phyloP scores from a whole-genome alignment of 2,113 vertebrate species.

The Lethenteron reissneri region DNA sequence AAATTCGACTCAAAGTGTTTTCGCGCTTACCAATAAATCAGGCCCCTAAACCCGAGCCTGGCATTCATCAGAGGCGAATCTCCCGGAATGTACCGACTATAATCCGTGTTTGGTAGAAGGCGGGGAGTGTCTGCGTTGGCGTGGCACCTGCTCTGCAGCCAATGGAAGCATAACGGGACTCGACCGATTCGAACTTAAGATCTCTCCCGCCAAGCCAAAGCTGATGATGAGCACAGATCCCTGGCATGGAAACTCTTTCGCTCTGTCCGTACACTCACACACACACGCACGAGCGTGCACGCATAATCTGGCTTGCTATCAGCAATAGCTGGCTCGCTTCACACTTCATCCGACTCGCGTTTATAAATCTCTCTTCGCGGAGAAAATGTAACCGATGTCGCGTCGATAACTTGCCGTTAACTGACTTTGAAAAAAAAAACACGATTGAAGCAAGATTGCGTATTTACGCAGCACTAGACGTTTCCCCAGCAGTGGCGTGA shows the following conservation, averaged over 20 bases:
- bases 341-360: background rate
- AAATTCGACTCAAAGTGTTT: too few relatives aligned
- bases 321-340: background rate
- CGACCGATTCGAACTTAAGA: too few relatives aligned
- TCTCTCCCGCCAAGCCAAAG: too few relatives aligned
- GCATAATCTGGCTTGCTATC: background rate
- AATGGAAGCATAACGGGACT: too few relatives aligned
- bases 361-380: background rate
- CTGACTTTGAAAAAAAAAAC: background rate
- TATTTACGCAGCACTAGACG: conserved; percentile 3
- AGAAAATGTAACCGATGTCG: conserved; percentile 2
- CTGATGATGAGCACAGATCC: background rate
- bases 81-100: too few relatives aligned
- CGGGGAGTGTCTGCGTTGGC: too few relatives aligned
- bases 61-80: too few relatives aligned
- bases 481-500: background rate
- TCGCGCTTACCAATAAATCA: too few relatives aligned
- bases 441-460: background rate
- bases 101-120: too few relatives aligned
- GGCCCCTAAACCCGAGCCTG: too few relatives aligned
- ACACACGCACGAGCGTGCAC: background rate
- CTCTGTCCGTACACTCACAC: background rate
- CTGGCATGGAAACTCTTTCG: background rate
- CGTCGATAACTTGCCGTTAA: conserved; percentile 5
- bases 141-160: too few relatives aligned